Base-by-base conservation (phyloP, 2,113 vertebrate genomes). In the Numenius arquata region DNA sequence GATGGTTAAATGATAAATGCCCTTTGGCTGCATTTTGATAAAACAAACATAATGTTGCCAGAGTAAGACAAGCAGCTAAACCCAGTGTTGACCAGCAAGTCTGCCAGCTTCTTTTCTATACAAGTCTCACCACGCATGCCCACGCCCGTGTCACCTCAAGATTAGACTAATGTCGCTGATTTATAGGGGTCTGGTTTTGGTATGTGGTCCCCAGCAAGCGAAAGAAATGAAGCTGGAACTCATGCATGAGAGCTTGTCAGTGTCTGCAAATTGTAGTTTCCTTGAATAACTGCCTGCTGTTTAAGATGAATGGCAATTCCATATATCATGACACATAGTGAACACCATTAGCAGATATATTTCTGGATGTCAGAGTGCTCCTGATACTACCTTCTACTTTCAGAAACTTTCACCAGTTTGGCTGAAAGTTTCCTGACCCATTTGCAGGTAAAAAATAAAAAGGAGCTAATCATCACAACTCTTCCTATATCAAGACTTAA, bases 241-340 rank as follows among this genome's bases (percentile, higher is more conserved):
- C 95, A 91, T 89, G 90, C 92, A 92, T 95, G 86, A 92, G 92
- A 79, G 74, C 91, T 93, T 96, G 92, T 93, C 92, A 94, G 58
- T 92, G 86, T 96, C 95, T 96, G 80, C 73, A 92, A 89, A 96
- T 95, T 95, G 89, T 93, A 87, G 89, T 89, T 96, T 80, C 84
- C 90, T 93, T 97, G 95, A 96, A 91, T 96, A 93, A 95, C 84
- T 92, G 86, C 94, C 81, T 97, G 84, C 83, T 92, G 77, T 85
- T 97, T 92, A 89, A 95, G 94, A 95, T 96, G 81, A 96, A 95
- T 93, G 91, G 92, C 95, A 95, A 94, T 95, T 97, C 89, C 92
- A 91, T 95, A 93, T 96, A 96, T 96, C 96, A 95, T 95, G 94
- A 89, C 91, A 91, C 74, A 53, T 66, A 82, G 87, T 61, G 95